A percentile compares a stretch with the other conserved stretches of the same genome.
Evolutionary conservation across 1,140 invertebrate species (phyloP).

Genomic region (Temnothorax nylanderi): DNA sequence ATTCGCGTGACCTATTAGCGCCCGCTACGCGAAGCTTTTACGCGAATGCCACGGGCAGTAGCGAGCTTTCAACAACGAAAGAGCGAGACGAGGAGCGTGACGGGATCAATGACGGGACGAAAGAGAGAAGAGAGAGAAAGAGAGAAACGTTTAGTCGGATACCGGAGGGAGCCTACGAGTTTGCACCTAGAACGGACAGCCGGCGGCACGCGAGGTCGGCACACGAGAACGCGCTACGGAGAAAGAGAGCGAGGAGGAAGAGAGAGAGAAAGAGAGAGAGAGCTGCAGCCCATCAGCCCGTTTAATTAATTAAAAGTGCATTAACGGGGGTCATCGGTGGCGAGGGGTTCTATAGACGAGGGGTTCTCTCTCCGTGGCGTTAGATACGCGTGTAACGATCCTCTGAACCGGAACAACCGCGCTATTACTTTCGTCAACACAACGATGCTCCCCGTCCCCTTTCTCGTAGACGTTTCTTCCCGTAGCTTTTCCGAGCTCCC

Average conservation of each 20-base stretch:
- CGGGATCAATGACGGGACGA: constrained; percentile 21
- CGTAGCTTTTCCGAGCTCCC: neutral
- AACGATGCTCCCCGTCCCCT: neutral
- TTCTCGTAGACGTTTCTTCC: constrained; percentile 26
- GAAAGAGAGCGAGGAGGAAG: constrained; percentile 67
- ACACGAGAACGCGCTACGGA: constrained; percentile 54
- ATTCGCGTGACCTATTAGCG: constrained; percentile 58
- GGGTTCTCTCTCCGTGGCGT: constrained; percentile 60
- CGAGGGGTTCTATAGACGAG: constrained; percentile 47
- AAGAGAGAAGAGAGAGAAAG: constrained; percentile 19
- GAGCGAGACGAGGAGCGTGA: constrained; percentile 6
- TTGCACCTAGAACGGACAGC: constrained; percentile 81
- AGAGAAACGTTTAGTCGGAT: constrained; percentile 55
- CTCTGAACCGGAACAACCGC: constrained; percentile 78
- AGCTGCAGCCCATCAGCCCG: constrained; percentile 79
- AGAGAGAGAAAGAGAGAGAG: constrained; percentile 57
- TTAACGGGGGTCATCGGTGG: constrained; percentile 77
- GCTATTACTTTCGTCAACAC: constrained; percentile 81
- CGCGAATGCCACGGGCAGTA: constrained; percentile 33
- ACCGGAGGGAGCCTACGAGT: constrained; percentile 76
- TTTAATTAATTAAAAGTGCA: constrained; percentile 87
- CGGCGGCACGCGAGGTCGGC: constrained; percentile 84
- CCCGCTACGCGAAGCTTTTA: constrained; percentile 10
- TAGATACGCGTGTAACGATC: constrained; percentile 75
- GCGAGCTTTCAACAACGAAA: constrained; percentile 36